A percentile compares a stretch with the other conserved stretches of the same genome.
Evolutionary conservation across 1,140 invertebrate genomes (phyloP).

Genomic region (Drepana arcuata): DNA sequence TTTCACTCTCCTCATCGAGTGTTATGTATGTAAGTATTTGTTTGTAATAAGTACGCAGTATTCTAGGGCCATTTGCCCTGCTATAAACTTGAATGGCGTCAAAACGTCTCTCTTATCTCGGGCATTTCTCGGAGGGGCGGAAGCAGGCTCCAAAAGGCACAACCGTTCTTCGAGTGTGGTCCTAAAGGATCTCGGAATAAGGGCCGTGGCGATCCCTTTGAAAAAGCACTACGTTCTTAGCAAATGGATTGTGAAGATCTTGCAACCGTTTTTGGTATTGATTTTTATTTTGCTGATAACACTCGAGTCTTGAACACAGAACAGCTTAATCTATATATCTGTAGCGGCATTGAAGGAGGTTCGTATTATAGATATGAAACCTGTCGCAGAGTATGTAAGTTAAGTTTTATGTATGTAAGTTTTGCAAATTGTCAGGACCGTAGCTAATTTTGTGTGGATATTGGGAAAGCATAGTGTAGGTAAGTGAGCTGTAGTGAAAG

Average conservation of each 20-base stretch:
- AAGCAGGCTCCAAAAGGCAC: slow-evolving; percentile 52
- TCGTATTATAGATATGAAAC: too few relatives aligned
- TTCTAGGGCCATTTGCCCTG: slow-evolving; percentile 62
- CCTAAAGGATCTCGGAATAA: slow-evolving; percentile 66
- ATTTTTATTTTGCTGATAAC: slow-evolving; percentile 61
- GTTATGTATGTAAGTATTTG: slow-evolving; percentile 51
- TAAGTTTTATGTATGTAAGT: too few relatives aligned
- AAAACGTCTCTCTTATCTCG: slow-evolving; percentile 69
- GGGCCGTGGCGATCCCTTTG: slow-evolving; percentile 40
- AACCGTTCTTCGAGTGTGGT: slow-evolving; percentile 55
- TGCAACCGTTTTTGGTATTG: slow-evolving; percentile 59
- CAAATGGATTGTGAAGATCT: slow-evolving; percentile 66
- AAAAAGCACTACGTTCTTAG: slow-evolving; percentile 56
- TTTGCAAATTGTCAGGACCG: too few relatives aligned
- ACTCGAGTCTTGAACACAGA: slow-evolving; percentile 18
- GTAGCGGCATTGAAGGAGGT: too few relatives aligned
- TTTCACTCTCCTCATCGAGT: slow-evolving; percentile 29
- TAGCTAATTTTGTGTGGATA: too few relatives aligned
- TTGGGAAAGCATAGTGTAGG: too few relatives aligned
- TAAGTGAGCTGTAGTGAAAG: too few relatives aligned
- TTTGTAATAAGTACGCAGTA: slow-evolving; percentile 65
- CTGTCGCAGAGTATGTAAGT: too few relatives aligned
- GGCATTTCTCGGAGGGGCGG: slow-evolving; percentile 63
- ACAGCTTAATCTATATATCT: slow-evolving; percentile 18
- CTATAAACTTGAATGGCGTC: slow-evolving; percentile 68